Evolutionary conservation across 2,113 vertebrate species (phyloP).

Genomic region (Podilymbus podiceps): DNA sequence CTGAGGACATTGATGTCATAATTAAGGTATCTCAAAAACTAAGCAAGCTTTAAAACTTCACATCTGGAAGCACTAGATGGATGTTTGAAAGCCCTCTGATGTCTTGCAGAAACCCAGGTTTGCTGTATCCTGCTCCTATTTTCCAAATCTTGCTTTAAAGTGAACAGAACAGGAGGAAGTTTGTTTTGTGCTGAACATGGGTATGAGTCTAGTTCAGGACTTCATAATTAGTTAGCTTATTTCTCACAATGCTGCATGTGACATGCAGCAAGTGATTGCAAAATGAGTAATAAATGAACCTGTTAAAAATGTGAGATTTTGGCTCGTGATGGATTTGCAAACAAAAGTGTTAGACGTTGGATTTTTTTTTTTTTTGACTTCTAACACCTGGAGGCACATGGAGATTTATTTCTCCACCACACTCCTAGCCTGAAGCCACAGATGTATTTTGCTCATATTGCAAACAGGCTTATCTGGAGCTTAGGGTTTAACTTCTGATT

Average conservation of each 20-base stretch:
- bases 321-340: neutral
- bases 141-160: neutral
- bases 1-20: neutral
- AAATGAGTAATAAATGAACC: constrained; percentile 16
- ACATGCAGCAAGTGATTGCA: neutral
- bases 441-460: neutral
- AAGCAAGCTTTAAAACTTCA: neutral
- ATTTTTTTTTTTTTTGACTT: constrained; percentile 22
- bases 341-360: neutral
- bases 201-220: neutral
- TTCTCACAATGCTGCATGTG: neutral
- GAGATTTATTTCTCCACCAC: neutral
- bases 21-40: neutral
- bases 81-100: neutral
- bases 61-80: neutral
- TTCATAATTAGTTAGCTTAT: neutral
- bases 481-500: neutral
- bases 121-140: neutral
- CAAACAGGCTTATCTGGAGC: neutral
- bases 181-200: neutral
- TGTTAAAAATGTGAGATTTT: neutral
- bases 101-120: neutral
- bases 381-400: constrained; percentile 24
- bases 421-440: neutral
- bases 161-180: neutral